Conservation (phyloP, 2,113 vertebrate genomes). For the Mystacornis crossleyi region DNA sequence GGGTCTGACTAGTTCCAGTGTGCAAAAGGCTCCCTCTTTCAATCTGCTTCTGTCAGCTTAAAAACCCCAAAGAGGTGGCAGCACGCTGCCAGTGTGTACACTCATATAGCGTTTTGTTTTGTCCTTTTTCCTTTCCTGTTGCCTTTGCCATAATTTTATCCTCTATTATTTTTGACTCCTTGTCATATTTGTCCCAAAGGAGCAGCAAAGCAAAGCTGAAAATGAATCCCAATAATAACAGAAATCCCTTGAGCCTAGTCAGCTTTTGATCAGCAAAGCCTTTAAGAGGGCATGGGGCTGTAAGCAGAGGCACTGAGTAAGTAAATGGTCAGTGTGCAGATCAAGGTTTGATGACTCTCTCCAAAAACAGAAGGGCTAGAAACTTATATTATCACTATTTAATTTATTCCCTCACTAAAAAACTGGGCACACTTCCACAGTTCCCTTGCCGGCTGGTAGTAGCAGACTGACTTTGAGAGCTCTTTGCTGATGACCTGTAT, state of each 20-base stretch:
- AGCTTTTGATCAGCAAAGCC: neutral
- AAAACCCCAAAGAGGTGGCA: neutral
- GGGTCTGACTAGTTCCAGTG: neutral
- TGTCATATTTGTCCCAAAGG: neutral
- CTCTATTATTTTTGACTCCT: neutral
- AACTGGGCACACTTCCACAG: neutral
- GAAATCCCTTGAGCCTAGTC: neutral
- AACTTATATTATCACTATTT: neutral
- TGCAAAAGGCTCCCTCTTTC: neutral
- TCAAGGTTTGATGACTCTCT: neutral
- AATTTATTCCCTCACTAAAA: neutral
- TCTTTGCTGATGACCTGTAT: neutral
- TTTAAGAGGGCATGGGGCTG: neutral
- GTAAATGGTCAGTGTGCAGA: neutral
- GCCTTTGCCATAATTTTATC: neutral
- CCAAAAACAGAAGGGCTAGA: neutral
- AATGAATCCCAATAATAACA: neutral
- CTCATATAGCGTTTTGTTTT: fast-evolving
- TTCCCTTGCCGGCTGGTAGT: neutral
- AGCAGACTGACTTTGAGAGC: neutral
- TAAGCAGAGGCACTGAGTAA: neutral
- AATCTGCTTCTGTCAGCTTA: neutral
- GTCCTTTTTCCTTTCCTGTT: neutral
- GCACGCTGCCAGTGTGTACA: neutral
- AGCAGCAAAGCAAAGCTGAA: neutral